A percentile compares a stretch with the other conserved stretches of the same genome.
Evolutionary conservation across 2,797 vertebrate genomes (phyloP).

Genomic region (Bovichtus variegatus): DNA sequence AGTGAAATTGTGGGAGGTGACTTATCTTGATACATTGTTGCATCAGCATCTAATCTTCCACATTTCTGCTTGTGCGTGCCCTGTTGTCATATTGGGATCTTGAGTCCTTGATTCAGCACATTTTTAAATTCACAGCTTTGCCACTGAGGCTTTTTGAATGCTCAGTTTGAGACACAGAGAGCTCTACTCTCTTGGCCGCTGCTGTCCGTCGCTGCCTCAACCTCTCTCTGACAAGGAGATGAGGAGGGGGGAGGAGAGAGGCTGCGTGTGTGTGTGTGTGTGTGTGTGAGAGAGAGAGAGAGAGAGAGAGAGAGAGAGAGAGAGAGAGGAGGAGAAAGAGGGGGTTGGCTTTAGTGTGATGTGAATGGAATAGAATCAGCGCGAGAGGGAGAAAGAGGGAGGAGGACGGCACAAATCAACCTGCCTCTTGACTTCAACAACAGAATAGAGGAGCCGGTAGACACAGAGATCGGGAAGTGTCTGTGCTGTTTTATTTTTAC

Average conservation of each 20-base stretch:
- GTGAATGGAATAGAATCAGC: conserved; percentile 87
- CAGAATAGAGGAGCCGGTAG: conserved; percentile 69
- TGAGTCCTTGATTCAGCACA: conserved; percentile 18
- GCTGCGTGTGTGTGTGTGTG: conserved; percentile 45
- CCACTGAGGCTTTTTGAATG: conserved; percentile 38
- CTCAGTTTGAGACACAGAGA: conserved; percentile 40
- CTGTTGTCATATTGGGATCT: not conserved
- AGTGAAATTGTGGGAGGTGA: not conserved
- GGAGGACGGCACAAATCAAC: conserved; percentile 84
- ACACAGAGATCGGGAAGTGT: conserved; percentile 67
- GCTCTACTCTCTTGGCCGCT: conserved; percentile 44
- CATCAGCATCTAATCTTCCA: conserved; percentile 39
- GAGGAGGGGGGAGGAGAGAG: conserved; percentile 64
- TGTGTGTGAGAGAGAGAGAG: conserved; percentile 43
- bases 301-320: conserved; percentile 50
- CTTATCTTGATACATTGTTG: conserved; percentile 16
- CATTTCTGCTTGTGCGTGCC: not conserved
- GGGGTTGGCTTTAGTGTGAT: conserved; percentile 83
- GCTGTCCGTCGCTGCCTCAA: conserved; percentile 62
- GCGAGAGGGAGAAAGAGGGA: conserved; percentile 72
- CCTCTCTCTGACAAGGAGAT: conserved; percentile 72
- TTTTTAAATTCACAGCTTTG: conserved; percentile 7
- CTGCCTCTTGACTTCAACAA: conserved; percentile 83
- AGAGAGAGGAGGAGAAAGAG: conserved; percentile 69
- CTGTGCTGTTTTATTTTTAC: conserved; percentile 59